These are phyloP conservation scores for Pyrrhia umbra DNA, from an alignment of 2,888 invertebrate genomes.

Conservation along the genomic window DNA sequence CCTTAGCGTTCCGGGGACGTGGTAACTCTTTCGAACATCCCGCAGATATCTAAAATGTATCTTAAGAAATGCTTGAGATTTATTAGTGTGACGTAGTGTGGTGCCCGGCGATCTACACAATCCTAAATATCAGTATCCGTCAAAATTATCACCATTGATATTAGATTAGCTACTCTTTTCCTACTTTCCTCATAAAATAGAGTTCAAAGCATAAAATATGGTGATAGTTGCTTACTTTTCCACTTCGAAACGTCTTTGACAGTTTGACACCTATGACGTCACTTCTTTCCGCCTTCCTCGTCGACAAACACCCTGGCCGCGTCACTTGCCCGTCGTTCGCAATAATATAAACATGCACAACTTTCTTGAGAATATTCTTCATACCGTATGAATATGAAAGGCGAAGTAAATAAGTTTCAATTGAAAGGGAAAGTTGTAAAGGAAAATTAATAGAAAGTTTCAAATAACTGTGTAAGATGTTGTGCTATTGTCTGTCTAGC, in stretches of 20 bases:
- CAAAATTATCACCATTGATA: neutral
- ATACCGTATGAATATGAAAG: conserved; percentile 14
- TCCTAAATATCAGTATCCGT: too few species aligned
- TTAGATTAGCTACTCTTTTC: neutral
- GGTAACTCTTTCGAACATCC: too few species aligned
- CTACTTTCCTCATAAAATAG: conserved; percentile 10
- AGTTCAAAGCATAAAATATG: conserved; percentile 32
- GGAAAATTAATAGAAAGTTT: conserved; percentile 26
- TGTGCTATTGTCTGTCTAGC: conserved; percentile 13
- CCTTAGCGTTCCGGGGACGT: too few species aligned
- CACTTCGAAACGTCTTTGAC: conserved; percentile 47
- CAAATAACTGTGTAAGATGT: neutral
- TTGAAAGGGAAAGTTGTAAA: conserved; percentile 36
- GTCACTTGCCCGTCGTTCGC: conserved; percentile 26
- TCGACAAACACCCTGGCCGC: conserved; percentile 50
- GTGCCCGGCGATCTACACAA: too few species aligned
- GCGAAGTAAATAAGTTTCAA: conserved; percentile 23
- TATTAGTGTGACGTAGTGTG: too few species aligned
- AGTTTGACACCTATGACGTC: conserved; percentile 57
- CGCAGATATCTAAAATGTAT: too few species aligned
- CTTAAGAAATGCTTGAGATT: too few species aligned
- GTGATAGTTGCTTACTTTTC: conserved; percentile 49
- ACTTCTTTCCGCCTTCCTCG: conserved; percentile 36
- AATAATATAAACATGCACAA: conserved; percentile 29
- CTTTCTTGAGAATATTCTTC: conserved; percentile 35